Percentiles rank a stretch among this genome's conserved stretches.
Evolutionary conservation across 1,140 invertebrate species (phyloP).

Genomic region (Xylocopa sonorina): DNA sequence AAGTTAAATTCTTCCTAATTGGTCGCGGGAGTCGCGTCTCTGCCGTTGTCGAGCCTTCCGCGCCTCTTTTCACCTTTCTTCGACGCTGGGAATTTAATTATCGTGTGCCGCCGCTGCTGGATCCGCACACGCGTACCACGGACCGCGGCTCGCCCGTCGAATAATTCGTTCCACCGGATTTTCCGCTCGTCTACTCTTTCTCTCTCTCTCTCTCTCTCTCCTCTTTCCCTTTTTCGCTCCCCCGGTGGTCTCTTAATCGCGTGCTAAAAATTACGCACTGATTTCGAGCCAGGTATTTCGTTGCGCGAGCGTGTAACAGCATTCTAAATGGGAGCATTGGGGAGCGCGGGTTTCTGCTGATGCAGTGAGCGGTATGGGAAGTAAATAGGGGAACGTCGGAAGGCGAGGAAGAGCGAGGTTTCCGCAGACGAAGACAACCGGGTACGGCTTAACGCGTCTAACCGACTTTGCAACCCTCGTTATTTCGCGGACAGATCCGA

Average conservation of each 20-base stretch:
- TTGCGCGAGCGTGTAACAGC: too few species aligned
- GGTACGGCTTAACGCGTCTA: neutral
- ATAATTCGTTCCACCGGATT: constrained; percentile 41
- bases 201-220: neutral
- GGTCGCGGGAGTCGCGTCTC: neutral
- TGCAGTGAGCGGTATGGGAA: too few species aligned
- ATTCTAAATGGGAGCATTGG: neutral
- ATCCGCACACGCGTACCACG: constrained; percentile 11
- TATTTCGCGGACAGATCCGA: neutral
- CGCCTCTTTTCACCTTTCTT: constrained; percentile 34
- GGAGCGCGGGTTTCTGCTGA: too few species aligned
- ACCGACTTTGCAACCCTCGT: neutral
- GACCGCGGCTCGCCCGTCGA: constrained; percentile 11
- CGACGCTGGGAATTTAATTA: constrained; percentile 71
- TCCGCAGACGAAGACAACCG: neutral
- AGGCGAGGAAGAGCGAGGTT: neutral
- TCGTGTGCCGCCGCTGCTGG: constrained; percentile 49
- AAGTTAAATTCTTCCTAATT: constrained; percentile 44
- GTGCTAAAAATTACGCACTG: constrained; percentile 2
- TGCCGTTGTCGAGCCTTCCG: neutral
- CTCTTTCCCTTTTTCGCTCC: neutral
- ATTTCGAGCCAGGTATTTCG: neutral
- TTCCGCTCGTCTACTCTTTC: neutral
- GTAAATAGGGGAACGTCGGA: too few species aligned
- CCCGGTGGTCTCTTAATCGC: neutral